A percentile compares a stretch with the other conserved stretches of the same genome.
Evolutionary conservation across 2,113 vertebrate species (phyloP).

Genomic region (Rostratula benghalensis): DNA sequence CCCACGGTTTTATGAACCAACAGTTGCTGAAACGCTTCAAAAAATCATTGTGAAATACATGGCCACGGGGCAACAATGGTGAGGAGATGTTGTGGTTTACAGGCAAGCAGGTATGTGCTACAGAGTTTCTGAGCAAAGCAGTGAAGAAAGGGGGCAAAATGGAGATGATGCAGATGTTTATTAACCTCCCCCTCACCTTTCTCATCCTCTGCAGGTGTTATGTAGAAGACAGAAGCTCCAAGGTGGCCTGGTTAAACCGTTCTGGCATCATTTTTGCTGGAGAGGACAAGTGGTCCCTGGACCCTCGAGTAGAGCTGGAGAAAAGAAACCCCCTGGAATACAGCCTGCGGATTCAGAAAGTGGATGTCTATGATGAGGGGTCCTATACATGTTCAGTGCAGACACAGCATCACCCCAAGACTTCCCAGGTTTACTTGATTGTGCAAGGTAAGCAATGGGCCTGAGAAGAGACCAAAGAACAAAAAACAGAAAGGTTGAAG

Average conservation of each 20-base stretch:
- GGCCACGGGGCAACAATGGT: neutral
- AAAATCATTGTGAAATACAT: neutral
- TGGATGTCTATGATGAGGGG: constrained; percentile 96
- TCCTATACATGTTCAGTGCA: constrained; percentile 98
- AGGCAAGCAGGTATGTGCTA: neutral
- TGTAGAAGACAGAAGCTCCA: constrained; percentile 97
- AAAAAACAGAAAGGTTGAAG: neutral
- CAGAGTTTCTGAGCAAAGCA: neutral
- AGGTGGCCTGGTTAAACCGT: constrained; percentile 99
- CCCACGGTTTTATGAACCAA: neutral
- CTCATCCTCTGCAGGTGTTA: constrained; percentile 84
- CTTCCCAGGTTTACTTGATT: constrained; percentile 95
- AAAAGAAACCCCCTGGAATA: constrained; percentile 96
- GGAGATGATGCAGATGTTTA: neutral
- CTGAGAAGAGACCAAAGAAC: neutral
- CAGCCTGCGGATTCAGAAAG: constrained; percentile 97
- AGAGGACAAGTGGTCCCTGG: constrained; percentile 98
- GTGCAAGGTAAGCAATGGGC: constrained; percentile 89
- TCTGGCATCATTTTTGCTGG: constrained; percentile 99
- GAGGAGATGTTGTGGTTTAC: neutral
- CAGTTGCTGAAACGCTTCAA: neutral
- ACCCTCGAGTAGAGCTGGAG: constrained; percentile 95
- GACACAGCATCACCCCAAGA: constrained; percentile 94
- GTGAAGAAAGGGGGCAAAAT: neutral
- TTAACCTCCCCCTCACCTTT: neutral